Evolutionary conservation across 2,797 vertebrate genomes (phyloP).

Genomic region (Melanotaenia nigrans): DNA sequence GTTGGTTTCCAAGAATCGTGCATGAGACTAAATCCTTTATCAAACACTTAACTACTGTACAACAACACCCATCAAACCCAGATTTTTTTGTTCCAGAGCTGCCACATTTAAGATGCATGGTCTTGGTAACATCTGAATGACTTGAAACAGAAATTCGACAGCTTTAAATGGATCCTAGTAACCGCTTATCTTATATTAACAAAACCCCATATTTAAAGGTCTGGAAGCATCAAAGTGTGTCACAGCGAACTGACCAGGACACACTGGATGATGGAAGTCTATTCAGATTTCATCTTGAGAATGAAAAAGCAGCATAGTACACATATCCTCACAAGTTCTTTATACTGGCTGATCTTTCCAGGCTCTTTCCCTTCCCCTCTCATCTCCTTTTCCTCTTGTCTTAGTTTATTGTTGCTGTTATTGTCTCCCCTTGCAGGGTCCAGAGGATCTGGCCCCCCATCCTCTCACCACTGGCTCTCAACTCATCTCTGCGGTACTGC

Average conservation of each 20-base stretch:
- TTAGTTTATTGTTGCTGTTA: conserved; percentile 87
- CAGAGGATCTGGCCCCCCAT: conserved; percentile 85
- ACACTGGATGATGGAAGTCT: conserved; percentile 1
- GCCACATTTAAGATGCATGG: conserved; percentile 4
- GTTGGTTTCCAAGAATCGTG: background rate
- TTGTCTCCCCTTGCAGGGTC: conserved; percentile 89
- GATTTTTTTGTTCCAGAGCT: conserved; percentile 11
- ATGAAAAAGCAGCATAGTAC: background rate
- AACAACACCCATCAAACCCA: background rate
- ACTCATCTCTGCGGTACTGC: conserved; percentile 88
- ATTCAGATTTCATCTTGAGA: background rate
- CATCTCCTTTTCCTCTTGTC: conserved; percentile 69
- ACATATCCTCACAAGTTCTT: background rate
- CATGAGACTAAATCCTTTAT: background rate
- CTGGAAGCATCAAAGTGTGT: background rate
- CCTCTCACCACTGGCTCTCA: conserved; percentile 87
- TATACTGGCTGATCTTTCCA: conserved; percentile 40
- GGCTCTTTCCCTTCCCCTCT: conserved; percentile 51
- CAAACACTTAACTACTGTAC: background rate
- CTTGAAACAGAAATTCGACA: background rate
- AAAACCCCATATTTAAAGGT: background rate
- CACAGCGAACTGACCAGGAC: background rate
- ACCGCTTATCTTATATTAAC: background rate
- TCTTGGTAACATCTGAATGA: background rate
- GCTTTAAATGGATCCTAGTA: background rate